Evolutionary conservation across 2,797 vertebrate genomes (phyloP).

Genomic region (Melanotaenia nigrans): DNA sequence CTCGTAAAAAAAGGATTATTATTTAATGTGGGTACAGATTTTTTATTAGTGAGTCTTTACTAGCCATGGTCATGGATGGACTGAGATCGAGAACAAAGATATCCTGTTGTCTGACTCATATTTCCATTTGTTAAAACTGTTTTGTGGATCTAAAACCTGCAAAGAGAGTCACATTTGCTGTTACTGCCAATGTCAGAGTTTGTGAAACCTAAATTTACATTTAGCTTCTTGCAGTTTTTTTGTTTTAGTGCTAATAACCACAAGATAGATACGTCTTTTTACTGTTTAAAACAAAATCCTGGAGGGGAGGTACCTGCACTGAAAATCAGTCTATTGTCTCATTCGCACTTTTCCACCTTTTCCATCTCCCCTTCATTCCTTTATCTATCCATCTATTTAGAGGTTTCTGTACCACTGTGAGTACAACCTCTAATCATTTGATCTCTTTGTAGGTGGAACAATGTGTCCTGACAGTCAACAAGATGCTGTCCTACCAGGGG

Average conservation of each 20-base stretch:
- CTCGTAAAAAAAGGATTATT: no score
- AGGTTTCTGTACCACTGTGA: conserved; percentile 25
- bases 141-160: no score
- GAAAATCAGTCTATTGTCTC: background rate
- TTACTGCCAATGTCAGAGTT: no score
- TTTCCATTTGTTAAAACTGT: no score
- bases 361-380: conserved; percentile 1
- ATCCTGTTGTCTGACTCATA: no score
- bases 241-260: background rate
- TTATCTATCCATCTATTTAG: conserved; percentile 35
- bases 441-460: conserved; percentile 69
- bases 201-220: no score
- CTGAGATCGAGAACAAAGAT: no score
- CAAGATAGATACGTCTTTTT: background rate
- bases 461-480: conserved; percentile 73
- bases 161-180: no score
- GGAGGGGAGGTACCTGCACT: background rate
- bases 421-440: conserved; percentile 62
- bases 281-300: background rate
- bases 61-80: no score
- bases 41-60: no score
- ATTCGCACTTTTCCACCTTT: background rate
- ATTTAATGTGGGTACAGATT: no score
- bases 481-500: conserved; percentile 60
- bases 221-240: no score